Evolutionary conservation across 1,140 invertebrate species (phyloP), one percentile per base, ranked within the genome.

Genomic region (Penaeus japonicus): DNA sequence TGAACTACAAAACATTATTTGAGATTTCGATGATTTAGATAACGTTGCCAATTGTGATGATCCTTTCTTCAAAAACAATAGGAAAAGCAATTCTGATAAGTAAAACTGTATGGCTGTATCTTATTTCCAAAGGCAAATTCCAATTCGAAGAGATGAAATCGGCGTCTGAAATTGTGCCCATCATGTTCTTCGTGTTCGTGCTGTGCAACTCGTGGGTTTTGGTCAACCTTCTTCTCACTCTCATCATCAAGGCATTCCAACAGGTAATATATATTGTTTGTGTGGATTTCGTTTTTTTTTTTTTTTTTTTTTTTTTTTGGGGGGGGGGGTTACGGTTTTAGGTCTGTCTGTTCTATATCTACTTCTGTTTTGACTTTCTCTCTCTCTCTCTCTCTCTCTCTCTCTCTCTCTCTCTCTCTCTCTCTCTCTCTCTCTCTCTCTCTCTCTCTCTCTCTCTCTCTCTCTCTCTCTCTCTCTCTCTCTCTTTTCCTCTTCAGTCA

Each of bases 221-320:
- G 24, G 91, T 94, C 82, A 94, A 94, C 91, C 93, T 94, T 91
- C 94, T 94, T 89, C 91, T 94, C 20, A 94, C 94, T 2, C 93
- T 94, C 85, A 92, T 94, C 59, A 93, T 94, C 57, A 93, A 93
- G 77, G 92, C 93, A 0, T 94, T 94, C 91, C 91, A 92, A 88
- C 89, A 91, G 20, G 87, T 90, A 47, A 12, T 30, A 54, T 30
- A 87, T 15, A 1, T 1, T 12, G 20, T 2, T 1, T 30, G 24
- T 30, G 2, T 24, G 1, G 24, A 0, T 7, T 65, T 20, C 1
- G 20, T 5, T 7, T 59, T 35, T 15, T 7, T 65, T 20, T 5
- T 73, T 5, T 7, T 59, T 35, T 15, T 57, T 20, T n/a, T 77
- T 0, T 2, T 84, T 30, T 27, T 53, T 47, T 4, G 30, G 22